Evolutionary conservation across 2,113 vertebrate species (phyloP).

Genomic region (Tachysurus vachellii): DNA sequence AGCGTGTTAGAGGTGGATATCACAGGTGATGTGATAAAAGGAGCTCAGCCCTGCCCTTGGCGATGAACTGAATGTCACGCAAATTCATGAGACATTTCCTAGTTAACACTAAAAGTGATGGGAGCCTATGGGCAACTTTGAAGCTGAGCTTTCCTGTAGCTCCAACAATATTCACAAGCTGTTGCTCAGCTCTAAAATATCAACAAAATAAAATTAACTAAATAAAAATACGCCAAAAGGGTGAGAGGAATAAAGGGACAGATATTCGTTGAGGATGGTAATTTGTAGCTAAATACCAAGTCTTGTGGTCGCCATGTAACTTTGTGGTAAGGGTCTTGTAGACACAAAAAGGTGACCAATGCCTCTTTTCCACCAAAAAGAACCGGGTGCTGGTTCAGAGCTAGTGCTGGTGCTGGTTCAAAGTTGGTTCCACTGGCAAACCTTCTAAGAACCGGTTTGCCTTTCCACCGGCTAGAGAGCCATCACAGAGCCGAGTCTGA

Average conservation of each 20-base stretch:
- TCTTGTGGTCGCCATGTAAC: neutral
- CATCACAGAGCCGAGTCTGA: no score
- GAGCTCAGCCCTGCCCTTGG: neutral
- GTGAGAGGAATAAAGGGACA: neutral
- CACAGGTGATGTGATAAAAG: neutral
- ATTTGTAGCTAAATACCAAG: neutral
- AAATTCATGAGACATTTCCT: neutral
- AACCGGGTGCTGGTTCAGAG: no score
- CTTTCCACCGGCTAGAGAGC: no score
- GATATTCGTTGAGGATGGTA: neutral
- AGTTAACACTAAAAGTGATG: neutral
- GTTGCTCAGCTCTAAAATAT: neutral
- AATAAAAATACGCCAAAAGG: neutral
- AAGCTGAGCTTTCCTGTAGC: neutral
- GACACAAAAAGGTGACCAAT: neutral
- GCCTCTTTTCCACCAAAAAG: no score
- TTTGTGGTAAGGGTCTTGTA: neutral
- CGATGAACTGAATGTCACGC: neutral
- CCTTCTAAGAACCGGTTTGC: no score
- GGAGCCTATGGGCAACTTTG: neutral
- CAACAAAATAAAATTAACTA: no score
- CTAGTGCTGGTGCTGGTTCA: no score
- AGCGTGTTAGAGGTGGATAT: neutral
- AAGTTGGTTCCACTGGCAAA: no score
- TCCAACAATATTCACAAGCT: neutral